These are phyloP conservation scores for Rachycentron canadum DNA, from an alignment of 2,797 vertebrate genomes.

Conservation along the genomic window DNA sequence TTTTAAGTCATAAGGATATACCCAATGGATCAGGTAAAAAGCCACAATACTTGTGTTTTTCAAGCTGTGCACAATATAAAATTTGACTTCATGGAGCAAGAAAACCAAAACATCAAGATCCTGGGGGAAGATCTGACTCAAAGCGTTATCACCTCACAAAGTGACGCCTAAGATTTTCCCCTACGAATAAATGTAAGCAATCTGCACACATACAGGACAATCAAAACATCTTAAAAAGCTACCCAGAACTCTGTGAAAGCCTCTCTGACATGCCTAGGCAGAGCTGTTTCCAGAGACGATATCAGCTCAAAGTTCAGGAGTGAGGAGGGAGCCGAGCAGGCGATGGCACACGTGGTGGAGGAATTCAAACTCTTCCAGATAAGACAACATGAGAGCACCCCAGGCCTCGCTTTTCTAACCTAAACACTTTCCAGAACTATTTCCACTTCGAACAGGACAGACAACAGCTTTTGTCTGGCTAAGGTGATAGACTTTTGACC, in stretches of 20 bases:
- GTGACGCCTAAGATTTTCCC: conserved; percentile 57
- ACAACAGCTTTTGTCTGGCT: conserved; percentile 38
- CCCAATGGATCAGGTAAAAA: neutral
- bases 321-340: conserved; percentile 60
- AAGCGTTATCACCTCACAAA: conserved; percentile 43
- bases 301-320: conserved; percentile 66
- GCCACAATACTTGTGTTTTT: neutral
- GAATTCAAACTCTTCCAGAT: conserved; percentile 79
- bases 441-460: conserved; percentile 43
- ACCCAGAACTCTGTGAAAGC: conserved; percentile 46
- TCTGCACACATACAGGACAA: conserved; percentile 58
- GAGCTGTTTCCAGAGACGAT: conserved; percentile 73
- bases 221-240: conserved; percentile 69
- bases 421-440: conserved; percentile 52
- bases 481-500: conserved; percentile 31
- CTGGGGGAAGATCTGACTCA: conserved; percentile 40
- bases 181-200: conserved; percentile 50
- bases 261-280: conserved; percentile 73
- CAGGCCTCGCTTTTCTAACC: conserved; percentile 54
- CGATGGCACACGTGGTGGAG: conserved; percentile 73
- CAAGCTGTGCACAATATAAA: conserved; percentile 1
- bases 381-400: conserved; percentile 70
- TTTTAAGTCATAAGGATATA: conserved; percentile 4
- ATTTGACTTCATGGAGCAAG: conserved; percentile 29
- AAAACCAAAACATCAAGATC: conserved; percentile 51